These are phyloP conservation scores for Aradophagus sp. DNA, from an alignment of 1,140 invertebrate genomes.

Conservation along the genomic window DNA sequence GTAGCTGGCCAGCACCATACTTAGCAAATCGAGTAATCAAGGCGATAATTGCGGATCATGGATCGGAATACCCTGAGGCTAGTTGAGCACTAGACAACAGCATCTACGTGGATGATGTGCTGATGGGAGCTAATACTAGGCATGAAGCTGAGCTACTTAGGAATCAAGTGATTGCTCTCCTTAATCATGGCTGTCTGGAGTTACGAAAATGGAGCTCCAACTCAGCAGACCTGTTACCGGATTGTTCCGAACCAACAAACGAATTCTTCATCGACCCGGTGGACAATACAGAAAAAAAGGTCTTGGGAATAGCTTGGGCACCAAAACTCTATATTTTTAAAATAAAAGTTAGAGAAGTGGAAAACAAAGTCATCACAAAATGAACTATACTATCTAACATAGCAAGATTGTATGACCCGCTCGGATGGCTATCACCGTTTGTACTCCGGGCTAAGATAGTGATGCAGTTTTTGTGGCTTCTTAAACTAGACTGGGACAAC, in stretches of 20 bases:
- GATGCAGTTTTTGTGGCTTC: neutral
- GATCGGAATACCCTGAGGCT: neutral
- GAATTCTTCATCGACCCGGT: neutral
- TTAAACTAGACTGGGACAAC: neutral
- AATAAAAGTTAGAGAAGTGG: neutral
- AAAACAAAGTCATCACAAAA: neutral
- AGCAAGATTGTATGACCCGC: neutral
- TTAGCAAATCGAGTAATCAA: constrained; percentile 2
- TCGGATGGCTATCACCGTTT: neutral
- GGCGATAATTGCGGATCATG: neutral
- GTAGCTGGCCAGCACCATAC: neutral
- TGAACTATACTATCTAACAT: neutral
- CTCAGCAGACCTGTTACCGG: neutral
- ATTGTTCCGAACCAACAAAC: neutral
- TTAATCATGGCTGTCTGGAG: neutral
- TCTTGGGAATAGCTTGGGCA: neutral
- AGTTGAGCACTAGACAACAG: neutral
- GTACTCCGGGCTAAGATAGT: neutral
- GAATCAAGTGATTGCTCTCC: neutral
- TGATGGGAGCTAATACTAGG: neutral
- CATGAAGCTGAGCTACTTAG: neutral
- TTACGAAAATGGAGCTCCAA: neutral
- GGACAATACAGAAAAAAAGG: neutral
- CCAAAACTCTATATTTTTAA: neutral
- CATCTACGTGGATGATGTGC: constrained; percentile 1